phyloP scores from a whole-genome alignment of 2,113 vertebrate genomes.

The Dendrocopos noguchii region DNA sequence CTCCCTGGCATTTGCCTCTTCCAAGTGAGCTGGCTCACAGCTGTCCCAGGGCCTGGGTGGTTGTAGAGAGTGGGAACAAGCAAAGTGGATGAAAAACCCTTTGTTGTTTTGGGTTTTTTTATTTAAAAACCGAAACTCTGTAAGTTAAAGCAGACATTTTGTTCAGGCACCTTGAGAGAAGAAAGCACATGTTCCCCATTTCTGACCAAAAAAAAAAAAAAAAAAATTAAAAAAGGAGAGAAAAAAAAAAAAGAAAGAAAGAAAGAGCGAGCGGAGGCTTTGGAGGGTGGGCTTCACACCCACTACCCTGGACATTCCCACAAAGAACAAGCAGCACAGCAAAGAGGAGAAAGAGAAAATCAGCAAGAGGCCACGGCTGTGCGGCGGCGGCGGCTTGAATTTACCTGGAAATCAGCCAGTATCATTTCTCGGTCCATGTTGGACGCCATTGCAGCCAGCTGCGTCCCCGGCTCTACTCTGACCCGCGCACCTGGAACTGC shows the following conservation, averaged over 20 bases:
- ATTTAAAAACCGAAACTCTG: not conserved
- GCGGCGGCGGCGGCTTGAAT: conserved; percentile 3
- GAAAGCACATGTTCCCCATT: not conserved
- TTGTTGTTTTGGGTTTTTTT: not conserved
- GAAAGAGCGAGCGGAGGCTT: not conserved
- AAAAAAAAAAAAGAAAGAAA: not conserved
- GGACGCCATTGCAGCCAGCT: conserved; percentile 93
- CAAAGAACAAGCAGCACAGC: conserved; percentile 25
- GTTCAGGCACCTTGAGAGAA: not conserved
- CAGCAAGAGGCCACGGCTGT: not conserved
- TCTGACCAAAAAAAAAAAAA: not conserved
- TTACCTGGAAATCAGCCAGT: conserved; percentile 98
- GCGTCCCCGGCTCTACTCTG: conserved; percentile 63
- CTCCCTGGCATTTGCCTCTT: conserved; percentile 31
- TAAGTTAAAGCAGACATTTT: conserved; percentile 32
- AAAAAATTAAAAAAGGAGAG: not conserved
- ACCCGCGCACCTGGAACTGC: conserved; percentile 73
- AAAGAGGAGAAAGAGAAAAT: conserved; percentile 9
- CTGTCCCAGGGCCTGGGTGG: conserved; percentile 5
- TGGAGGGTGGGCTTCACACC: not conserved
- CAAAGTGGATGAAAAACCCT: not conserved
- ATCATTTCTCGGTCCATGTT: conserved; percentile 99
- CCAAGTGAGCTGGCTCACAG: conserved; percentile 17
- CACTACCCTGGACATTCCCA: conserved; percentile 12
- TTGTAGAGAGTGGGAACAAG: not conserved